Evolutionary conservation across 2,113 vertebrate genomes (phyloP).

Genomic region (Grammatotria lemairii): DNA sequence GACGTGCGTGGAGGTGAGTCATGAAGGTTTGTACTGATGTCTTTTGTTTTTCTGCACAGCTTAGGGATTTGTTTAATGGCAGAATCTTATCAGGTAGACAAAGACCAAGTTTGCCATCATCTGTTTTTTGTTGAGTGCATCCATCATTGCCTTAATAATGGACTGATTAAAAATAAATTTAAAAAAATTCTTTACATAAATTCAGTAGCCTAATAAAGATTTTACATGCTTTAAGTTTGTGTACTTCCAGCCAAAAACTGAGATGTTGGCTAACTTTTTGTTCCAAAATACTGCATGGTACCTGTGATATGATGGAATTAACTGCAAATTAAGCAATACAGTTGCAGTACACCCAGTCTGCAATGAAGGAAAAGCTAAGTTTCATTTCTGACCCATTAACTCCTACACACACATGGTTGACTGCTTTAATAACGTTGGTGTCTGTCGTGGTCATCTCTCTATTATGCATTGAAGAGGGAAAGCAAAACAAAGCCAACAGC

Average conservation of each 20-base stretch:
- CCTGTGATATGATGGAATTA: neutral
- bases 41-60: constrained; percentile 42
- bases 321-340: neutral
- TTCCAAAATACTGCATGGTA: constrained; percentile 23
- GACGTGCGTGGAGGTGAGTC: constrained; percentile 84
- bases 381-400: neutral
- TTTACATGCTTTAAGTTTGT: neutral
- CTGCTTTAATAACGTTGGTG: neutral
- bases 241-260: neutral
- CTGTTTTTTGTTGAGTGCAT: neutral
- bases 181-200: neutral
- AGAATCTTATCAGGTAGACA: neutral
- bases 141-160: neutral
- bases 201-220: neutral
- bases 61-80: constrained; percentile 34
- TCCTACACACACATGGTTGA: neutral
- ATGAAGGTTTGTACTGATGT: constrained; percentile 73
- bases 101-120: constrained; percentile 37
- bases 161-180: neutral
- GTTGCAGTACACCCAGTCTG: neutral
- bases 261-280: constrained; percentile 31
- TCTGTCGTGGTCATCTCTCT: neutral
- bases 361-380: neutral
- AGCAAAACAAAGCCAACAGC: constrained; percentile 11
- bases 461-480: neutral